phyloP scores from a whole-genome alignment of 2,888 invertebrate species.

The Rhyacophila evoluta region DNA sequence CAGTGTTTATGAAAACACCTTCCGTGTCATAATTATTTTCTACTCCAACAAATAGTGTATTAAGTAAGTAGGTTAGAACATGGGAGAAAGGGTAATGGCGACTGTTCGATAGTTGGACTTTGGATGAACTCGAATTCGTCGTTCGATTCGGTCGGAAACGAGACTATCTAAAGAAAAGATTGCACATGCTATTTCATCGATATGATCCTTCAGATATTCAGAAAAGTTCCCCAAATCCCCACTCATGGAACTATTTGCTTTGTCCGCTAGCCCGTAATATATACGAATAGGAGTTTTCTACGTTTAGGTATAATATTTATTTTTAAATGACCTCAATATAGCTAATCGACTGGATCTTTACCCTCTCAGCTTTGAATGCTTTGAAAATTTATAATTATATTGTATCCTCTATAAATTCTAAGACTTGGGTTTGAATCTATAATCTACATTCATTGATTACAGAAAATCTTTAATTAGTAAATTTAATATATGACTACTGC shows the following conservation, averaged over 20 bases:
- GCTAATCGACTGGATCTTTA: neutral
- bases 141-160: neutral
- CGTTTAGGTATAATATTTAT: constrained; percentile 3
- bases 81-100: constrained; percentile 44
- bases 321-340: neutral
- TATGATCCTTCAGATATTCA: neutral
- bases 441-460: neutral
- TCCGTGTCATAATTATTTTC: constrained; percentile 27
- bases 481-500: neutral
- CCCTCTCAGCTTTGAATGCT: neutral
- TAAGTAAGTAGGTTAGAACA: constrained; percentile 40
- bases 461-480: neutral
- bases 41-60: constrained; percentile 38
- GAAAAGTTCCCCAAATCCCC: neutral
- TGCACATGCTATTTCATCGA: neutral
- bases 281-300: constrained; percentile 34
- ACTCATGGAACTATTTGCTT: constrained; percentile 25
- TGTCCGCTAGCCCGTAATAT: constrained; percentile 29
- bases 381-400: neutral
- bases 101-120: constrained; percentile 21
- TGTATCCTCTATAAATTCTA: neutral
- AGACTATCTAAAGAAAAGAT: neutral
- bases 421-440: neutral
- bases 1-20: neutral
- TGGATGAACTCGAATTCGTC: neutral